Evolutionary conservation across 2,797 vertebrate genomes (phyloP), one percentile per base, ranked within the genome.

Genomic region (Tarsius wallacei): DNA sequence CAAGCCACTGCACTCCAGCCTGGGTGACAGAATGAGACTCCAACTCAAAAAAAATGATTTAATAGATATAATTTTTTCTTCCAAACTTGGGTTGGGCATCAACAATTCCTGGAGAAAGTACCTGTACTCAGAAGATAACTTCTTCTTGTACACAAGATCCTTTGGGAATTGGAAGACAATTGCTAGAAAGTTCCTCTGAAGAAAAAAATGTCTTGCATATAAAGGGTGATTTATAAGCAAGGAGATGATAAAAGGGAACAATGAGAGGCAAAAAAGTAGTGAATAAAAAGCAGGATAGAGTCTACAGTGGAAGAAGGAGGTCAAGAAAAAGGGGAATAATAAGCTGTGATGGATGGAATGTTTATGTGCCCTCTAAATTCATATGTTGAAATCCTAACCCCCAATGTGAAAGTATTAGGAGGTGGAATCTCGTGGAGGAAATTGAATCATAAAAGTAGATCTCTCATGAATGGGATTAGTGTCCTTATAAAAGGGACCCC

Each of bases 151-250:
- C 33, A 78, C 19, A 91, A 82, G 33, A 77, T 82, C 26, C 10
- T 86, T 91, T 86, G 17, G 28, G 16, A 87, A 71, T 64, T 5
- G n/a, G 36, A 94, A 83, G 55, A 95, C 1, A 76, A 59, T 80
- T 81, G 42, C 31, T 51, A 87, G 53, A 84, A 71, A 51, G 19
- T 70, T 70, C 12, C 7, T 59, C 74, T 42, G 71, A 61, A 77
- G 53, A 94, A 80, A 64, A 42, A 73, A 36, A 73, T 83, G n/a
- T 88, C 47, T 93, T 66, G 28, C 15, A 14, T 33, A 63, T 66
- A 89, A 66, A 76, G 71, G 22, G 12, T 82, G 10, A 31, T 16
- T 91, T 76, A 51, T 84, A 71, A 81, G 11, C 16, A 68, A 73
- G 14, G 49, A 11, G 14, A 66, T 61, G 28, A 90, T 57, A 80